phyloP scores from a whole-genome alignment of 2,888 invertebrate genomes.

The Suillia variegata region DNA sequence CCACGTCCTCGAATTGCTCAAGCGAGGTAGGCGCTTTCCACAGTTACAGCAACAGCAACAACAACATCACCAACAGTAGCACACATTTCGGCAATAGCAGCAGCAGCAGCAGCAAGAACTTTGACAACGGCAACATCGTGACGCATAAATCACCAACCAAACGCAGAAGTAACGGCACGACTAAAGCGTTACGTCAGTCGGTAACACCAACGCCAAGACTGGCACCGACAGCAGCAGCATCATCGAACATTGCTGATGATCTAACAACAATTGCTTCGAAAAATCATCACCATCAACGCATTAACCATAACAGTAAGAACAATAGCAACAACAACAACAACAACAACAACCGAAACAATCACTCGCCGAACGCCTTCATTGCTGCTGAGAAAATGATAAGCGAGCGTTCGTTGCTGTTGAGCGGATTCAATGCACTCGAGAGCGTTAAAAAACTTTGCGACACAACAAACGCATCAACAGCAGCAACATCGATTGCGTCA shows the following conservation, averaged over 20 bases:
- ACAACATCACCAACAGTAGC: slow-evolving; percentile 11
- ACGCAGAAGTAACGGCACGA: slow-evolving; percentile 32
- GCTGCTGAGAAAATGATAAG: slow-evolving; percentile 57
- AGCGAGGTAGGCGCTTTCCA: slow-evolving; percentile 33
- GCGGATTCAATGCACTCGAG: slow-evolving; percentile 54
- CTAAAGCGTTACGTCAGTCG: slow-evolving; percentile 29
- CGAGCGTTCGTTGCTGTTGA: slow-evolving; percentile 57
- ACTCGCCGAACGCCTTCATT: slow-evolving; percentile 20
- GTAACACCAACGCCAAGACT: slow-evolving; percentile 4
- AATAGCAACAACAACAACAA: slow-evolving; percentile 27
- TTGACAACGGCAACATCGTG: slow-evolving; percentile 23
- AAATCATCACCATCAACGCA: slow-evolving; percentile 32
- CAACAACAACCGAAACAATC: slow-evolving; percentile 21
- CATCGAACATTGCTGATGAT: slow-evolving; percentile 34
- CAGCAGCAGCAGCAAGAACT: slow-evolving; percentile 10
- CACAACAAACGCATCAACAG: slow-evolving; percentile 28
- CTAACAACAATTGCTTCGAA: neutral
- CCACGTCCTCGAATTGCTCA: slow-evolving; percentile 31
- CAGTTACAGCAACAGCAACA: slow-evolving; percentile 28
- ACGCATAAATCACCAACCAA: slow-evolving; percentile 32
- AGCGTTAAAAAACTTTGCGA: slow-evolving; percentile 55
- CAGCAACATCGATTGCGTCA: slow-evolving; percentile 21
- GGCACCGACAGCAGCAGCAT: slow-evolving; percentile 45
- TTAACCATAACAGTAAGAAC: slow-evolving; percentile 29
- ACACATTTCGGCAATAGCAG: slow-evolving; percentile 15